These are phyloP conservation scores for Dendrophyllia cribrosa DNA, from an alignment of 64 coral and sea anemone genomes.

Conservation along the genomic window DNA sequence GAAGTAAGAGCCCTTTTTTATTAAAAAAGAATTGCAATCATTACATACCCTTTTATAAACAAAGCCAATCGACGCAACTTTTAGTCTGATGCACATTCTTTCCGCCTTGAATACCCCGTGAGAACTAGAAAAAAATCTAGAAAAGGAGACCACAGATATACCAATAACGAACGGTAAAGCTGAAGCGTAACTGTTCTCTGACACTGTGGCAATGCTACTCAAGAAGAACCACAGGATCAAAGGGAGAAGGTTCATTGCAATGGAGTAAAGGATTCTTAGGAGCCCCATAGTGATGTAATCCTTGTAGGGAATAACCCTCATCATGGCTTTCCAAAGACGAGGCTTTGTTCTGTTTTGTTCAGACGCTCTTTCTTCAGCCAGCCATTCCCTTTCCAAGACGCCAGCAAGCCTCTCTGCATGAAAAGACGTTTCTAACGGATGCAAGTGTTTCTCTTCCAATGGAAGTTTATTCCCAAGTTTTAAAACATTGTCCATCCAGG, in stretches of 20 bases:
- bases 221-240: slow-evolving; percentile 33
- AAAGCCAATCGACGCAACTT: slow-evolving; percentile 24
- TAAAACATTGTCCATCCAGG: slow-evolving; percentile 54
- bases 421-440: background rate
- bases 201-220: background rate
- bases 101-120: background rate
- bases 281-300: background rate
- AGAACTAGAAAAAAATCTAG: background rate
- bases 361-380: background rate
- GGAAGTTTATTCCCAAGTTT: slow-evolving; percentile 61
- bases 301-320: background rate
- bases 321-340: slow-evolving; percentile 42
- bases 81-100: background rate
- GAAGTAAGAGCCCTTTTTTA: no score
- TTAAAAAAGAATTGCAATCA: no score
- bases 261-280: background rate
- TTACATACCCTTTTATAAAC: no score
- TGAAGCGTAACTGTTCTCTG: background rate
- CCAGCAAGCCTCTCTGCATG: background rate
- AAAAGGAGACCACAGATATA: background rate
- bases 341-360: background rate
- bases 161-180: background rate
- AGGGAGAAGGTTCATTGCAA: background rate
- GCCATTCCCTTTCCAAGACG: slow-evolving; percentile 4
- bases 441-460: slow-evolving; percentile 59